These are phyloP conservation scores for Sphaeridia pumilis DNA, from an alignment of 2,888 invertebrate genomes.

Conservation along the genomic window DNA sequence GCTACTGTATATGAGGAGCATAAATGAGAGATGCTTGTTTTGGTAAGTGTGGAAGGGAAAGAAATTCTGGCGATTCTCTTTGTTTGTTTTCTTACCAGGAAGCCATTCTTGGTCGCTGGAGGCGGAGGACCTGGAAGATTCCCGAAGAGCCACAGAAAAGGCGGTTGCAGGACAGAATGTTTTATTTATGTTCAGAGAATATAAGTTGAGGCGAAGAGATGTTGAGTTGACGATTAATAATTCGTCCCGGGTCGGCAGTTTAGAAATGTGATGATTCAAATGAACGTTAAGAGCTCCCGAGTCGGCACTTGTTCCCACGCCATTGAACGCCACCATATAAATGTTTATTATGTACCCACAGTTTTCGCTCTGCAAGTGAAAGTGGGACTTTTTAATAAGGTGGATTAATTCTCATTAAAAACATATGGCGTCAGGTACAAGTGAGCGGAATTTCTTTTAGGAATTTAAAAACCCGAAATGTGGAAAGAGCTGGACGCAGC, in stretches of 20 bases:
- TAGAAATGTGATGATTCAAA: constrained; percentile 26
- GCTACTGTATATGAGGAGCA: no score
- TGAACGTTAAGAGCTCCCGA: constrained; percentile 30
- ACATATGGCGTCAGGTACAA: no score
- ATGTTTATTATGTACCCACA: constrained; percentile 34
- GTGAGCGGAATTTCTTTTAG: no score
- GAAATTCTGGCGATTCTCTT: no score
- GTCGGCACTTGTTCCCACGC: constrained; percentile 27
- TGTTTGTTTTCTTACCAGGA: constrained; percentile 16
- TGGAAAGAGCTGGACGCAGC: no score
- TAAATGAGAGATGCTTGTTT: no score
- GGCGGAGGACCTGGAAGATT: no score
- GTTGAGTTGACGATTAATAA: constrained; percentile 27
- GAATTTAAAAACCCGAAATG: no score
- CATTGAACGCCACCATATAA: constrained; percentile 34
- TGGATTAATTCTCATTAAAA: no score
- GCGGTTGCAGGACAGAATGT: constrained; percentile 29
- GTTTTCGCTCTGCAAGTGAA: constrained; percentile 19
- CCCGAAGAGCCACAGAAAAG: constrained; percentile 27
- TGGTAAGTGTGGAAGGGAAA: neutral
- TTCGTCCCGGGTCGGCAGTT: constrained; percentile 21
- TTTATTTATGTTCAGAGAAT: constrained; percentile 26
- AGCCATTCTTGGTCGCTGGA: constrained; percentile 22
- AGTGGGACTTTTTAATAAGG: neutral
- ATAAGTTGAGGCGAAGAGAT: constrained; percentile 29